Percentiles rank a stretch among this genome's conserved stretches.
These are phyloP conservation scores for Ceratotherium simum DNA, from an alignment of 2,113 vertebrate species.

Conservation along the genomic window DNA sequence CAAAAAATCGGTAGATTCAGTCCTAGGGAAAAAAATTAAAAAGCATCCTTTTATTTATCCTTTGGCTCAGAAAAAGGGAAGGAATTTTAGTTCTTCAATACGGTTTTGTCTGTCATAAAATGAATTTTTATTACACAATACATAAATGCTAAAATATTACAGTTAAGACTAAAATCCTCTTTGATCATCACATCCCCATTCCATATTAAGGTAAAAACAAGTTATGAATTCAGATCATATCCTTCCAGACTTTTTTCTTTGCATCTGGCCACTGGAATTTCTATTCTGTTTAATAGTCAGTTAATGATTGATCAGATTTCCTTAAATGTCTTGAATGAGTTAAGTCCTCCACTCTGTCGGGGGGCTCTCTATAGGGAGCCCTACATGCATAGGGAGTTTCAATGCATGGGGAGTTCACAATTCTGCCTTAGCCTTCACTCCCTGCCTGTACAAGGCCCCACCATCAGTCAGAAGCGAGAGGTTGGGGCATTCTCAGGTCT, in stretches of 20 bases:
- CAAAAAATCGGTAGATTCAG: background rate
- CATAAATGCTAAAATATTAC: background rate
- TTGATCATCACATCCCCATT: background rate
- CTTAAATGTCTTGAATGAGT: background rate
- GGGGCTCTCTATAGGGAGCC: background rate
- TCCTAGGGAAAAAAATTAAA: background rate
- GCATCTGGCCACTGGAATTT: background rate
- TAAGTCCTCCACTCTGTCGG: background rate
- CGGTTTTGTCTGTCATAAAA: background rate
- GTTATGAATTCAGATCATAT: background rate
- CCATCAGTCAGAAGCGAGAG: background rate
- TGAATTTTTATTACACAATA: background rate
- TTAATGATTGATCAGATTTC: background rate
- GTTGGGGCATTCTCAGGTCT: background rate
- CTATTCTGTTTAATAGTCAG: background rate
- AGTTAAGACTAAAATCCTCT: background rate
- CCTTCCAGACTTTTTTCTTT: background rate
- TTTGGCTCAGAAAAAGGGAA: background rate
- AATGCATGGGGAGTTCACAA: background rate
- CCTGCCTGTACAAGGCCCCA: background rate
- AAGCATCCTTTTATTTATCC: background rate
- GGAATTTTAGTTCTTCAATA: background rate
- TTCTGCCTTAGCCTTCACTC: background rate
- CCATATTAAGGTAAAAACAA: background rate
- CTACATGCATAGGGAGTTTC: background rate